phyloP scores from a whole-genome alignment of 2,888 invertebrate species.

The Leucoma salicis region DNA sequence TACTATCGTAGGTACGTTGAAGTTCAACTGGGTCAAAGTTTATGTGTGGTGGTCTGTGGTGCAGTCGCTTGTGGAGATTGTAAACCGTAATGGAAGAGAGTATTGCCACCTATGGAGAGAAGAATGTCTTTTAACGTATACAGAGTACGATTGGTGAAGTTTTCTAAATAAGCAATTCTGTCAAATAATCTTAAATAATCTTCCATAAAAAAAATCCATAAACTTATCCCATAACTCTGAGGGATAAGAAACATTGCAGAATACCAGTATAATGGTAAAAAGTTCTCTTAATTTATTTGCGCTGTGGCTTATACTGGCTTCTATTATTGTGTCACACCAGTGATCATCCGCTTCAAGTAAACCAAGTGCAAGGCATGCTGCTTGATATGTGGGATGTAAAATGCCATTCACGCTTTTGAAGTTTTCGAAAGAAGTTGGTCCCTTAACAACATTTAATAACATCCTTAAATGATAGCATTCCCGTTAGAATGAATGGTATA shows the following conservation, averaged over 20 bases:
- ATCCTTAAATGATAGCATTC: constrained; percentile 6
- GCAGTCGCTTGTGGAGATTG: not conserved
- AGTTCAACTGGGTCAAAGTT: constrained; percentile 13
- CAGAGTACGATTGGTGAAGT: not conserved
- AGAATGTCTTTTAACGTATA: not conserved
- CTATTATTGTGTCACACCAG: constrained; percentile 8
- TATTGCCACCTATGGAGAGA: not conserved
- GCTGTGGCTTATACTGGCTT: not conserved
- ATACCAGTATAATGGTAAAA: not conserved
- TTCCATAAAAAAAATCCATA: not conserved
- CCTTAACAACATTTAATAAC: constrained; percentile 17
- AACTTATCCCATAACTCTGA: not conserved
- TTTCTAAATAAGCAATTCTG: not conserved
- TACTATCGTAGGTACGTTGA: constrained; percentile 10
- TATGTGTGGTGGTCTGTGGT: constrained; percentile 9
- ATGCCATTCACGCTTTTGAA: constrained; percentile 20
- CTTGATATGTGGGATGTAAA: constrained; percentile 17
- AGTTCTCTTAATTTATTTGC: not conserved
- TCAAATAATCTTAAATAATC: constrained; percentile 8
- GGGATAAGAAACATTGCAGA: not conserved
- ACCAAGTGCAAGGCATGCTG: constrained; percentile 14
- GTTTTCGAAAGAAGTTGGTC: constrained; percentile 21
- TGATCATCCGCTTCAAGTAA: constrained; percentile 16
- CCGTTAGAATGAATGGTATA: constrained; percentile 14
- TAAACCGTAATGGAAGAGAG: not conserved